Percentiles rank a stretch among this genome's conserved stretches.
These are phyloP conservation scores for Stichodactyla helianthus DNA, from an alignment of 64 coral and sea anemone species.

Conservation along the genomic window DNA sequence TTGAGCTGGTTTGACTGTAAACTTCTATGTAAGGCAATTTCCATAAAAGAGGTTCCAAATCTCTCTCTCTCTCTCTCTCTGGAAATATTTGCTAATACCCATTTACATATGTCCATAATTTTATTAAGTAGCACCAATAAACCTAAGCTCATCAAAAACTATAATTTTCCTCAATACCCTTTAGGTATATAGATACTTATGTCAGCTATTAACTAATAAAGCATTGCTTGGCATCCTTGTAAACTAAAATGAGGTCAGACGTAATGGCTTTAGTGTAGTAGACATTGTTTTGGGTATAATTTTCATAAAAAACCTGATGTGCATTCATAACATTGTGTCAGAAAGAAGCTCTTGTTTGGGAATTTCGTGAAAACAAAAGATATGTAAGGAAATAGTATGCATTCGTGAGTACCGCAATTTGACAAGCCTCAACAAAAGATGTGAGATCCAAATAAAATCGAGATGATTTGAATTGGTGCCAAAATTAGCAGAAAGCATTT, in stretches of 20 bases:
- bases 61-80: too few relatives aligned
- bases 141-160: not conserved
- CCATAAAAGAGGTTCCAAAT: too few relatives aligned
- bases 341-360: not conserved
- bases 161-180: not conserved
- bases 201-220: not conserved
- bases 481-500: not conserved
- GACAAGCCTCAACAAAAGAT: constrained; percentile 4
- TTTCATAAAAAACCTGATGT: not conserved
- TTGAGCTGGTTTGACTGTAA: too few relatives aligned
- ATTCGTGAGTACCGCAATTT: not conserved
- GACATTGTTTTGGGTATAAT: not conserved
- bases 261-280: not conserved
- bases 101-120: too few relatives aligned
- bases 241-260: not conserved
- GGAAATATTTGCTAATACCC: too few relatives aligned
- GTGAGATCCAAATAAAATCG: not conserved
- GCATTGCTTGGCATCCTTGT: not conserved
- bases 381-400: not conserved
- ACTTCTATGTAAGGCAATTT: too few relatives aligned
- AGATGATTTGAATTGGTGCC: not conserved
- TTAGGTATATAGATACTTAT: not conserved
- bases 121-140: too few relatives aligned
- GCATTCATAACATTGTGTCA: not conserved
- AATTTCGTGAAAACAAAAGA: not conserved